Evolutionary conservation across 2,888 invertebrate genomes (phyloP).

Genomic region (Metalampra italica): DNA sequence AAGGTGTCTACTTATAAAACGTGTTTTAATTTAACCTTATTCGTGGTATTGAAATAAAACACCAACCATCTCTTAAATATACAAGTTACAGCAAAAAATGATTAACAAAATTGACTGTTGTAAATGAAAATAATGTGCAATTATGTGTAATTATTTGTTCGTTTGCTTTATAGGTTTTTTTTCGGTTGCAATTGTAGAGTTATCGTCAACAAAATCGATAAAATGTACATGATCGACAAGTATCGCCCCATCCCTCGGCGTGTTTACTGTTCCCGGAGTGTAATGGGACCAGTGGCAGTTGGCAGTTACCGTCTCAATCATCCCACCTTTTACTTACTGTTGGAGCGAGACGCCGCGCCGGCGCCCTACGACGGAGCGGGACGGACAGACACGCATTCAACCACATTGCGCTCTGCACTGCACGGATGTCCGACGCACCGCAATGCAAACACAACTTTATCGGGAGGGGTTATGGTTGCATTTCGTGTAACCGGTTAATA

Average conservation of each 20-base stretch:
- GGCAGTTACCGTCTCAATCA: slow-evolving; percentile 76
- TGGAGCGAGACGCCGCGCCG: slow-evolving; percentile 36
- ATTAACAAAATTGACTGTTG: no score
- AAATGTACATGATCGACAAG: no score
- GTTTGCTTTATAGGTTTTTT: no score
- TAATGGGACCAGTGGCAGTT: slow-evolving; percentile 77
- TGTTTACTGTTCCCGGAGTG: slow-evolving; percentile 66
- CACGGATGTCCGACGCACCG: slow-evolving; percentile 28
- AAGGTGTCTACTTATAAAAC: no score
- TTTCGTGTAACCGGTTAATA: slow-evolving; percentile 15
- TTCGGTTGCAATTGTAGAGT: no score
- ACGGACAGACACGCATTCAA: slow-evolving; percentile 51
- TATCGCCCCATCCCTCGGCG: slow-evolving; percentile 23
- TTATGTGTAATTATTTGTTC: no score
- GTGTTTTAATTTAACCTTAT: no score
- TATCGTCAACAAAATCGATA: no score
- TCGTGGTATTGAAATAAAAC: no score
- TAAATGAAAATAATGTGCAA: no score
- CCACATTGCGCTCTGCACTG: slow-evolving; percentile 52
- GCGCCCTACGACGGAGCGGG: slow-evolving; percentile 28
- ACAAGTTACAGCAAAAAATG: no score
- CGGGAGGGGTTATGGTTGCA: slow-evolving; percentile 15
- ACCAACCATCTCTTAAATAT: no score
- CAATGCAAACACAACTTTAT: slow-evolving; percentile 16
- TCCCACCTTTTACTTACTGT: slow-evolving; percentile 69